Evolutionary conservation across 2,888 invertebrate genomes (phyloP), one percentile per base, ranked within the genome.

Genomic region (Cylloceria caligata): DNA sequence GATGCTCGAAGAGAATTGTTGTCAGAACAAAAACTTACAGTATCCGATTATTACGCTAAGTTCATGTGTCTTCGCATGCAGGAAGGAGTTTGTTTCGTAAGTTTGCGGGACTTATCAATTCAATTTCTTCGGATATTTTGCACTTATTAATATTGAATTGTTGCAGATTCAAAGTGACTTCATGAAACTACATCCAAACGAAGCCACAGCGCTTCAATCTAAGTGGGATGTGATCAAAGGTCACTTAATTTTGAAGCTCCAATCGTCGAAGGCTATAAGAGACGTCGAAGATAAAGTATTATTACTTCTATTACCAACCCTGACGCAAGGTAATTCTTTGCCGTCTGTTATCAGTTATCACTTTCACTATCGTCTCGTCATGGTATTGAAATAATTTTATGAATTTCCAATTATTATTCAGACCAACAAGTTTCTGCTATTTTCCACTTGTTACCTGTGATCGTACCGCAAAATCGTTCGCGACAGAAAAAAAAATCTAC

Each of bases 131-230:
- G 11, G 1, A 57, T 27, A 3, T 52, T 21, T 2, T 9, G 11
- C 6, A 49, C 4, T 49, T 49, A 19, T 16, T 49, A 4, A 21
- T 49, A 2, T 3, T n/a, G 6, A 49, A 5, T n/a, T n/a, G n/a
- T 36, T 45, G 24, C 21, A 67, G 67, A 45, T 67, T 34, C 27
- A 67, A 49, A 19, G 45, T 21, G 67, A 67, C 24, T 67, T 67
- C 67, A 13, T 4, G 2, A n/a, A n/a, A 21, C 13, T 67, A 6
- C 19, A 45, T 45, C 47, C 67, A 24, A 19, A 27, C 7, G 19
- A 19, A 11, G 9, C 36, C n/a, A 47, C 62, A 47, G 64, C 60
- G 19, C 34, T 36, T 2, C 0, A 5, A 34, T 24, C 30, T 11
- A 57, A 57, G 7, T 57, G 57, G 57, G 30, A 57, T n/a, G n/a